Base-by-base conservation (phyloP, 2,888 invertebrate species). In the Labia minor region DNA sequence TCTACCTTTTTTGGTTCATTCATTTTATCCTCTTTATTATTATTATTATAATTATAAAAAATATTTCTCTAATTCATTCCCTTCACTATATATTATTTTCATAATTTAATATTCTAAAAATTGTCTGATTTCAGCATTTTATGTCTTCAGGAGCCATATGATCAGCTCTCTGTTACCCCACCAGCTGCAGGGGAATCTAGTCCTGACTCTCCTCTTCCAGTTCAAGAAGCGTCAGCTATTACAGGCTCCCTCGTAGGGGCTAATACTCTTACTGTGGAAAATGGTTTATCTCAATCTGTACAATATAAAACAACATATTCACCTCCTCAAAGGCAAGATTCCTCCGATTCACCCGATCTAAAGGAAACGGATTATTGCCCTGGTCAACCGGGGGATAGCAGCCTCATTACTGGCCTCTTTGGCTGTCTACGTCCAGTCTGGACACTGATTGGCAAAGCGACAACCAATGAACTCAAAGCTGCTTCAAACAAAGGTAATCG, bases 341-440 rank as follows among this genome's bases (percentile, higher is more conserved):
- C 37, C 16, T 21, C 68, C 62, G 64, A 33, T 10, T 33, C 16
- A 11, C 16, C 65, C 66, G 19, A 67, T 67, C 76, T 76, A 49
- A 73, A 72, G 18, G 74, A 74, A 11, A 75, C 73, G 26, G 77
- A 77, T 71, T 79, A 81, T 69, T 77, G 80, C 67, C 76, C 79
- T 65, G 83, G 86, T 76, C 81, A 85, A 70, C 76, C 78, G 71
- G 49, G 49, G 2, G 8, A 49, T 3, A 4, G 49, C 6, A 83
- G 84, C 71, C 91, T 90, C 90, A 84, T 90, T 76, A 88, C 87
- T 70, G 92, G 93, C 0, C 83, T 96, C 67, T 81, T 93, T 72
- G 92, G 92, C 1, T 96, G 96, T 75, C 86, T 96, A 75, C 84
- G 91, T 69, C 92, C 93, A 0, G 88, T 96, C 10, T 83, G 92